Base-by-base conservation (phyloP, 2,113 vertebrate species). In the Ploceus nigricollis region DNA sequence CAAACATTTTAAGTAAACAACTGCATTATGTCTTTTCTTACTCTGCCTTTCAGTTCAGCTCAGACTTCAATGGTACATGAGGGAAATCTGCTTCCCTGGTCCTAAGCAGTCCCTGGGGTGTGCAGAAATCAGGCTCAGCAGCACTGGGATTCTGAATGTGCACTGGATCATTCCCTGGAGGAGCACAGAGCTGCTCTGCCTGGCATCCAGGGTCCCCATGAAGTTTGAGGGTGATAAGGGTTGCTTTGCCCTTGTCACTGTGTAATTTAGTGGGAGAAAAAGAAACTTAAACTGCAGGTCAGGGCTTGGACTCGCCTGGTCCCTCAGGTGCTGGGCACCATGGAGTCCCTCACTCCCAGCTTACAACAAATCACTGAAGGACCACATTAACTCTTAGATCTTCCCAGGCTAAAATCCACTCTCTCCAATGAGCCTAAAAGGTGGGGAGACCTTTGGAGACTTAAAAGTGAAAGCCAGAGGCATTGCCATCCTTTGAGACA, bases 1-100 rank as follows among this genome's bases (percentile, higher is more conserved):
- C 13, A 13, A 82, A 53, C 22, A 8, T 68, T 44, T 53, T 51
- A 87, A 89, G 47, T 37, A 64, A 94, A 82, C 60, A 94, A 79
- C 73, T 89, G 75, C 50, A 58, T 81, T 72, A n/a, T 13, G 30
- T 64, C 82, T 96, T 93, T 94, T 86, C 69, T 84, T 28, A 18
- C 66, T 84, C 82, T 61, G 70, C 82, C 93, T 94, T 96, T 94
- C 70, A 57, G n/a, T 85, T 28, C 64, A 68, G 42, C 63, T 93
- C 37, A 68, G 72, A 39, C 88, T 70, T 90, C 70, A 93, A 87
- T 75, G 73, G 64, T 6, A 13, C n/a, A 61, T 27, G 66, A 92
- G 80, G 76, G 79, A 95, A 93, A 87, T 70, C 37, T 82, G 64
- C 15, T 47, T 78, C 39, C 16, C 90, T 73, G 85, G 30, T 70